Percentiles rank a stretch among this genome's conserved stretches.
These are phyloP conservation scores for Rotaria socialis DNA, from an alignment of 2,888 invertebrate species.

Conservation along the genomic window DNA sequence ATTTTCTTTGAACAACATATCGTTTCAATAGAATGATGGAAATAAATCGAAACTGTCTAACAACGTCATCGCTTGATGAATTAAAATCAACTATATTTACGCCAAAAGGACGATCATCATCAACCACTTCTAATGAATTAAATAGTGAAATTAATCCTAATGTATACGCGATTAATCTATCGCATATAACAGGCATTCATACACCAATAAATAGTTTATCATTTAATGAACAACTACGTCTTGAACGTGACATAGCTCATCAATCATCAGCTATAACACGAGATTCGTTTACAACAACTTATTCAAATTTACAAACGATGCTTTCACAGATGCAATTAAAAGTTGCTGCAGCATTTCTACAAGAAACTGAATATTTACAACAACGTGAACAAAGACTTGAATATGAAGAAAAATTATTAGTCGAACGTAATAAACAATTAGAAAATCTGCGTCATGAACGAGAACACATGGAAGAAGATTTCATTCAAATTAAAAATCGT, in stretches of 20 bases:
- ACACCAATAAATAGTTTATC: neutral
- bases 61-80: neutral
- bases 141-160: neutral
- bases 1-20: neutral
- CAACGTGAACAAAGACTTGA: conserved; percentile 21
- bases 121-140: neutral
- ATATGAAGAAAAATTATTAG: neutral
- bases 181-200: neutral
- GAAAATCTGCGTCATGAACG: neutral
- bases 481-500: neutral
- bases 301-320: neutral
- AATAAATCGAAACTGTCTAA: neutral
- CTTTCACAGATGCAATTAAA: conserved; percentile 8
- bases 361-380: conserved; percentile 19
- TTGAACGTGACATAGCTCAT: conserved; percentile 11
- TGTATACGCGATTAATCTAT: neutral
- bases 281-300: neutral
- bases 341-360: neutral
- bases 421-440: neutral
- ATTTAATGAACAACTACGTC: neutral
- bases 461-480: conserved; percentile 5
- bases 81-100: neutral
- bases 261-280: neutral
- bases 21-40: neutral
- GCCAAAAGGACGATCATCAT: neutral